A percentile compares a stretch with the other conserved stretches of the same genome.
phyloP scores from a whole-genome alignment of 2,113 vertebrate genomes.

The Toxotes jaculatrix region DNA sequence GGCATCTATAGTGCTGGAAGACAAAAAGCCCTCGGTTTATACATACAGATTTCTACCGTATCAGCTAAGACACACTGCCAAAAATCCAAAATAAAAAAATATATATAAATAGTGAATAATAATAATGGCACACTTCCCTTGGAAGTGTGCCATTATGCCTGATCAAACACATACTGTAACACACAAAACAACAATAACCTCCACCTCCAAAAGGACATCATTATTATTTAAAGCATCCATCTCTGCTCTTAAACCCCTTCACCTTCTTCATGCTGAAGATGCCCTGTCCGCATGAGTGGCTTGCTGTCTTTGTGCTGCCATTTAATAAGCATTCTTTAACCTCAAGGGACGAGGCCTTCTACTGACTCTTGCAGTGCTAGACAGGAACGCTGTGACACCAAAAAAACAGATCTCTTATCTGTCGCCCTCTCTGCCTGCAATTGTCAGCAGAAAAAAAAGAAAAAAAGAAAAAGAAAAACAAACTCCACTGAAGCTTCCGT shows the following conservation, averaged over 20 bases:
- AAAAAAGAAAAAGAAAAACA: constrained; percentile 43
- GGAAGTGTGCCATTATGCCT: constrained; percentile 30
- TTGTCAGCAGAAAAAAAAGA: constrained; percentile 73
- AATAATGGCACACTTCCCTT: neutral
- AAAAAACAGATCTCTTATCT: constrained; percentile 54
- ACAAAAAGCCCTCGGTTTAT: neutral
- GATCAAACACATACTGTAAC: constrained; percentile 27
- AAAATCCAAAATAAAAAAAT: neutral
- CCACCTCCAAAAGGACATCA: constrained; percentile 64
- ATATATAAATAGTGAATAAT: neutral
- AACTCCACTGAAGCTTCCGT: constrained; percentile 54
- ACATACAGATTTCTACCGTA: neutral
- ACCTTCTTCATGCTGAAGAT: constrained; percentile 64
- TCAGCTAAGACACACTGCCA: neutral
- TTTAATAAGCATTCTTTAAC: constrained; percentile 74
- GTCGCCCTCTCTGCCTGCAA: constrained; percentile 44
- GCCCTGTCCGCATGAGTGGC: constrained; percentile 70
- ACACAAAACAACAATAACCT: constrained; percentile 35
- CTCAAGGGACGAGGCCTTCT: constrained; percentile 64
- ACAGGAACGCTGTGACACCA: constrained; percentile 66
- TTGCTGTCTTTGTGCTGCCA: constrained; percentile 75
- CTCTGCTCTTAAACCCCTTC: constrained; percentile 74
- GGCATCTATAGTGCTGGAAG: neutral
- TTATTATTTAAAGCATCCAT: constrained; percentile 82
- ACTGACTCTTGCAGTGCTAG: constrained; percentile 56